These are phyloP conservation scores for Rhinolophus ferrumequinum DNA, from an alignment of 2,113 vertebrate genomes.

Conservation along the genomic window DNA sequence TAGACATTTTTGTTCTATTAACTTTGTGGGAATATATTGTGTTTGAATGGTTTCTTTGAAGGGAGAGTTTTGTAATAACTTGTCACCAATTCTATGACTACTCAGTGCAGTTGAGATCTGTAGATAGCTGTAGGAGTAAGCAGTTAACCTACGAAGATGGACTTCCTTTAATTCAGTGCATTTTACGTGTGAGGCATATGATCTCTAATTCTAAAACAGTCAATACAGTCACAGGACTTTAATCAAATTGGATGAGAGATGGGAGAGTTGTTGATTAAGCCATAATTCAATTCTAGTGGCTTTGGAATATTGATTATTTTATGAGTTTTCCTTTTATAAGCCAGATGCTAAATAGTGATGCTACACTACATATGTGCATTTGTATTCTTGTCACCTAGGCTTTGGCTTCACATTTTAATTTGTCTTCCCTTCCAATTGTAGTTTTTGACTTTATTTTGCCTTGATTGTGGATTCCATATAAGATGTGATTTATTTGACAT, in stretches of 20 bases:
- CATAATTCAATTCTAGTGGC: neutral
- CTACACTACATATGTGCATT: neutral
- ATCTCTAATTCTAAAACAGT: neutral
- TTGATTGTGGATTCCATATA: neutral
- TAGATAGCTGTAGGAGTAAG: neutral
- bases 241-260: neutral
- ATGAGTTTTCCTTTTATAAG: constrained; percentile 24
- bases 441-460: neutral
- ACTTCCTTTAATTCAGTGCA: neutral
- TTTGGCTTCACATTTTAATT: constrained; percentile 2
- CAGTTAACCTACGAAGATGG: neutral
- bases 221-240: neutral
- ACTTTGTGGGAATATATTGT: neutral
- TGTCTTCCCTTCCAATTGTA: neutral
- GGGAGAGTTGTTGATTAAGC: neutral
- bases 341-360: neutral
- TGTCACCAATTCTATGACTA: neutral
- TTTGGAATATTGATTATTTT: neutral
- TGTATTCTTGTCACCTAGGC: neutral
- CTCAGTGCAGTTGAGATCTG: neutral
- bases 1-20: neutral
- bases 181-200: neutral
- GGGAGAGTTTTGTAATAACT: neutral
- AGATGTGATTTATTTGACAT: neutral
- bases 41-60: neutral